Base-by-base conservation (phyloP, 2,888 invertebrate genomes). In the Athrips mouffetella region DNA sequence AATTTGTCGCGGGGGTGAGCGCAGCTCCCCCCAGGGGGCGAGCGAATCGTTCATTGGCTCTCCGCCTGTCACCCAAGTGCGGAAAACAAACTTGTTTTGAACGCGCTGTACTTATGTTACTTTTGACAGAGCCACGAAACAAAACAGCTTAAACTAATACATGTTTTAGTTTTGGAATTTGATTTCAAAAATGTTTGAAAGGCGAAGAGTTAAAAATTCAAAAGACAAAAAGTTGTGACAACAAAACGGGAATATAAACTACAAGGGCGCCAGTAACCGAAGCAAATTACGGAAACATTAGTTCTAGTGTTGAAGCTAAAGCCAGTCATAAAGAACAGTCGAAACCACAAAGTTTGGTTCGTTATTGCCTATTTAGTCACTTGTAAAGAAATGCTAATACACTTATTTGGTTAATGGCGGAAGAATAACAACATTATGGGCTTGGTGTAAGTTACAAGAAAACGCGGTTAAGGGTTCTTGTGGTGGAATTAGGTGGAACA, bases 361-460 rank as follows among this genome's bases (percentile, higher is more conserved):
- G 15, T 40, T 23, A 27, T 25, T 41, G 18, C 23, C 41, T 41
- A 41, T 41, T 41, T 41, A 41, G 27, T 41, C 27, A 25, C 8
- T 41, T 41, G 41, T 41, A 27, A 41, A 41, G 41, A 41, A 29
- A 41, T 41, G 41, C 27, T 16, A 41, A 41, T 41, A 5, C 8
- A 10, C 8, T 16, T 27, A 16, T 41, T 41, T 29, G 27, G 16
- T 8, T 41, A 41, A 41, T 41, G 29, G 21, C 2, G 4, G 10
- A 8, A 10, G 29, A 15, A 41, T 29, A 41, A 41, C 41, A 27
- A 41, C 41, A 27, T 29, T 15, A 8, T 11, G 4, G 23, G 21
- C n/a, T 5, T 25, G 21, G 13, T 40, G 15, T 10, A 25, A 40
- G 40, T 25, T 13, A 25, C 18, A 35, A 18, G 15, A 15, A 35